Base-by-base conservation (phyloP, 2,797 vertebrate species). In the Enteromius trimaculatus region DNA sequence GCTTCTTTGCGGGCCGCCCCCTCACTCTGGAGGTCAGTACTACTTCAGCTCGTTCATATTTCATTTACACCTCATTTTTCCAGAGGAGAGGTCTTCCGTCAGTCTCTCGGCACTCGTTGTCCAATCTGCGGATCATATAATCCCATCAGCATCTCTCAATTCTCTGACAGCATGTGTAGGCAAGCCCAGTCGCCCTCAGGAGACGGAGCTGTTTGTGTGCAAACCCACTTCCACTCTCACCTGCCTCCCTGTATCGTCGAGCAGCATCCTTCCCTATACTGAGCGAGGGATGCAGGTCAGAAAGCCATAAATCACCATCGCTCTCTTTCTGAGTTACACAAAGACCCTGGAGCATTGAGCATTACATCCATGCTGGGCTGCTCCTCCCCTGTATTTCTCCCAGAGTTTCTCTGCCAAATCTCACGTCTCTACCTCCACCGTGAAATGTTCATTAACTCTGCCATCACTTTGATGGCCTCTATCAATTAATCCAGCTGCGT, bases 1-100 rank as follows among this genome's bases (percentile, higher is more conserved):
- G 47, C 94, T 99, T 83, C 94, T 99, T 13, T 99, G 98, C 0
- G 97, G 97, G 11, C 97, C 97, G 1, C 98, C 98, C 0, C 93
- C 97, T 0, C 97, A 98, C 87, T 96, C 98, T 13, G 97, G 97
- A 97, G 97, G 98, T 99, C 70, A 84, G 86, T 87, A 55, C 26
- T 23, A 23, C 29, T 39, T 77, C 19, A 37, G 49, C 19, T 39
- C 53, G 31, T 66, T 75, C 83, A 79, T 84, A 31, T 72, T 64
- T 80, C 77, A 65, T 64, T 64, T 66, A 39, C 76, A 37, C 34
- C 44, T 70, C 16, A 77, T 74, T 80, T 77, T 78, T 83, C 53
- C 75, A 71, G 75, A 70, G 42, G 65, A 78, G 76, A 83, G 39
- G 16, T 78, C 76, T 70, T 58, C 31, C 42, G 2, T 23, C 34